Base-by-base conservation (phyloP, 1,140 invertebrate genomes). In the Tyrophagus putrescentiae region DNA sequence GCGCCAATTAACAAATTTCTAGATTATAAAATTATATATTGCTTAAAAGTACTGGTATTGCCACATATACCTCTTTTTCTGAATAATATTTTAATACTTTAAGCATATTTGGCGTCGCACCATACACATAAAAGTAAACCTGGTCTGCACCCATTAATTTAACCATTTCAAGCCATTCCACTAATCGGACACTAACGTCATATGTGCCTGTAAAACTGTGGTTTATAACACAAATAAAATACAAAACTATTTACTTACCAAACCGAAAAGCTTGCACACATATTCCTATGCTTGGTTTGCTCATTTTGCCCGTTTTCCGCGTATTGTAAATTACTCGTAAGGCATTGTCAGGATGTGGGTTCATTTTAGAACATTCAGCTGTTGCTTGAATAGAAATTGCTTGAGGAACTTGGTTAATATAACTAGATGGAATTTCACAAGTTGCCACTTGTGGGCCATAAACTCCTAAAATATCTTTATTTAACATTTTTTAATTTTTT, bases 401-500 rank as follows among this genome's bases (percentile, higher is more conserved):
- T 6, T 82, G 80, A 3, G 88, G 88, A 1, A 85, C 79, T 16
- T 81, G 36, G 13, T 39, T n/a, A 39, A 13, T 39, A 39, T 13
- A n/a, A 13, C n/a, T n/a, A 39, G 13, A 74, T 64, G 82, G 80
- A 0, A 88, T 84, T 67, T 85, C 83, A 71, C 89, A 93, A 3
- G 87, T 84, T 44, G 89, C 83, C 61, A 93, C 72, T 68, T 90
- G 92, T 0, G 88, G 88, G 70, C 92, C 87, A 67, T 89, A 85
- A 53, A 91, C 84, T 6, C n/a, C n/a, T n/a, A n/a, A n/a, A n/a
- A n/a, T n/a, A n/a, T n/a, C n/a, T n/a, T n/a, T n/a, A n/a, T n/a
- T n/a, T n/a, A n/a, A n/a, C n/a, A n/a, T n/a, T n/a, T n/a, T n/a
- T n/a, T n/a, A n/a, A n/a, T n/a, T n/a, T n/a, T n/a, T n/a, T n/a